Conservation (phyloP, 2,888 invertebrate species). For the Thera obeliscata region DNA sequence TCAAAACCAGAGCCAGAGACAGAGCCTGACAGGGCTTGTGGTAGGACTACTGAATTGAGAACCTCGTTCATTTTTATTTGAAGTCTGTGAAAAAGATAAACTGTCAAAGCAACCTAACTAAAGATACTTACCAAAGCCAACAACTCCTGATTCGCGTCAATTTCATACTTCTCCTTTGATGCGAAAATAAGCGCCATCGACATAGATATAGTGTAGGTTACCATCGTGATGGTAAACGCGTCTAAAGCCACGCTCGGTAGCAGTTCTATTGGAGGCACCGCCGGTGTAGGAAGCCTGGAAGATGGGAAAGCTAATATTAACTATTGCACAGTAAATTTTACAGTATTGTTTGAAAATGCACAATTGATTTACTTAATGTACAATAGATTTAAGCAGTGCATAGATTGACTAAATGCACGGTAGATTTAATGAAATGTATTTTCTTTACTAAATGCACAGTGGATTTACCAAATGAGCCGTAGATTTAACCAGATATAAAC, state of each 20-base stretch:
- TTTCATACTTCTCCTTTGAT: constrained; percentile 88
- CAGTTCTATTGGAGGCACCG: constrained; percentile 85
- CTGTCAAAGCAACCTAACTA: background rate
- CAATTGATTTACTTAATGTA: background rate
- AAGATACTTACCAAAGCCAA: constrained; percentile 85
- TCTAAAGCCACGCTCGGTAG: constrained; percentile 86
- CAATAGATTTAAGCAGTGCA: background rate
- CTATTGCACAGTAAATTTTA: too few relatives aligned
- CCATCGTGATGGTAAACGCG: constrained; percentile 89
- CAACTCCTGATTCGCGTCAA: constrained; percentile 91
- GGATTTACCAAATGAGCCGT: background rate
- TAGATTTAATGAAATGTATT: too few relatives aligned
- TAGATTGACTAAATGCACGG: background rate
- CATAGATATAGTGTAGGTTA: constrained; percentile 91
- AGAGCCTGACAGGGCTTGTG: too few relatives aligned
- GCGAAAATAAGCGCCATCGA: constrained; percentile 93
- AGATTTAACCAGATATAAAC: too few relatives aligned
- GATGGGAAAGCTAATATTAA: background rate
- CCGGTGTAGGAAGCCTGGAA: constrained; percentile 87
- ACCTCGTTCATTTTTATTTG: too few relatives aligned
- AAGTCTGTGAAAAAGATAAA: too few relatives aligned
- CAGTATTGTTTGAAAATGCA: background rate
- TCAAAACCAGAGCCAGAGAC: too few relatives aligned
- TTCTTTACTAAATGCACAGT: background rate
- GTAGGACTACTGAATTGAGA: too few relatives aligned